Conservation (phyloP, 2,113 vertebrate genomes). For the Noturus placidus region DNA sequence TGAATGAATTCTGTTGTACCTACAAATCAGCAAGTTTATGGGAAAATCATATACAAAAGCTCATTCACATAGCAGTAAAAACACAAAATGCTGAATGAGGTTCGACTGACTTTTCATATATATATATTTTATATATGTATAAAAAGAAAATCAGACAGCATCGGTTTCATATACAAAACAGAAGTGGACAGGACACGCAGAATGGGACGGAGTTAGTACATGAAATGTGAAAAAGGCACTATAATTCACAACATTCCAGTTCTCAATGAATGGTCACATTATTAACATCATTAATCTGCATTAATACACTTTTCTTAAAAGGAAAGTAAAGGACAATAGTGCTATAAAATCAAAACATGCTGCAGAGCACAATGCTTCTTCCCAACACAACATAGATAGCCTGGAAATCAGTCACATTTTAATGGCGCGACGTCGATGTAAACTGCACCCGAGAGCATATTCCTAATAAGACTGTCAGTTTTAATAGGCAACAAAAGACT, state of each 20-base stretch:
- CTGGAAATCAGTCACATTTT: conserved; percentile 35
- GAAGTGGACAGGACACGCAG: conserved; percentile 58
- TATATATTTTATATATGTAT: conserved; percentile 47
- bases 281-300: conserved; percentile 47
- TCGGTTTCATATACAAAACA: conserved; percentile 70
- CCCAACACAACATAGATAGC: not conserved
- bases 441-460: conserved; percentile 9
- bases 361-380: conserved; percentile 58
- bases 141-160: conserved; percentile 40
- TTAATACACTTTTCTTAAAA: not conserved
- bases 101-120: conserved; percentile 33
- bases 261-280: conserved; percentile 50
- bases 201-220: conserved; percentile 64
- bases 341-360: conserved; percentile 36
- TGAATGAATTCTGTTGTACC: not conserved
- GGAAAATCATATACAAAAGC: not conserved
- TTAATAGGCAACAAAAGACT: conserved; percentile 4
- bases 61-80: not conserved
- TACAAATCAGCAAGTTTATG: not conserved
- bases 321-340: conserved; percentile 19
- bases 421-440: conserved; percentile 2
- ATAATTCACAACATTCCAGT: conserved; percentile 76
- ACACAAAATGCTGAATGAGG: not conserved
- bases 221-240: conserved; percentile 80
- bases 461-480: conserved; percentile 22